phyloP scores from a whole-genome alignment of 1,140 invertebrate genomes.

The Gryon sp. region DNA sequence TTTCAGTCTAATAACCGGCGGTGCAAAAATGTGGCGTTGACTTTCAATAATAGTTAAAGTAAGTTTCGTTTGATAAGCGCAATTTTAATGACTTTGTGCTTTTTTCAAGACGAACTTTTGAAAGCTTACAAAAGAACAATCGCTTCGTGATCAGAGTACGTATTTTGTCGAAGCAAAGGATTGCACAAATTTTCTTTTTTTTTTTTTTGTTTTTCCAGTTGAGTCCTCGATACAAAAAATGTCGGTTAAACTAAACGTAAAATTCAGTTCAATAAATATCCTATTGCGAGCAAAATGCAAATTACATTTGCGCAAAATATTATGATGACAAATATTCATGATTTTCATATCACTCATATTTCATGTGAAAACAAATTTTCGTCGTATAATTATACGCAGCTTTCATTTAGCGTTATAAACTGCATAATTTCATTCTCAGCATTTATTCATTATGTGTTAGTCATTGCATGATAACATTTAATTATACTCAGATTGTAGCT shows the following conservation, averaged over 20 bases:
- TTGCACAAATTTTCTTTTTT: slow-evolving; percentile 9
- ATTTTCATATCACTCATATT: slow-evolving; percentile 33
- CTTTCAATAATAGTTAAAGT: slow-evolving; percentile 23
- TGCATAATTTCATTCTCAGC: slow-evolving; percentile 10
- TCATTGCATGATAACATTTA: slow-evolving; percentile 44
- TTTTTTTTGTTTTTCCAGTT: not conserved
- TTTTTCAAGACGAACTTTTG: slow-evolving; percentile 32
- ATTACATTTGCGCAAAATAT: too few relatives aligned
- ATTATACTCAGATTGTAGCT: slow-evolving; percentile 39
- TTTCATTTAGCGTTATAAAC: slow-evolving; percentile 9
- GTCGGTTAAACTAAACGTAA: slow-evolving; percentile 39
- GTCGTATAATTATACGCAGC: not conserved
- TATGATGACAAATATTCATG: too few relatives aligned
- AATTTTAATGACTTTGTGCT: slow-evolving; percentile 51
- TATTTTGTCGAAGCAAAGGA: slow-evolving; percentile 14
- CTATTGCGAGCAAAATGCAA: slow-evolving; percentile 3
- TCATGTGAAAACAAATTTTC: slow-evolving; percentile 2
- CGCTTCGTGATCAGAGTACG: slow-evolving; percentile 35
- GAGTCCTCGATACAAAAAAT: slow-evolving; percentile 17
- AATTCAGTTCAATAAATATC: slow-evolving; percentile 28
- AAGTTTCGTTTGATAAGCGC: slow-evolving; percentile 28
- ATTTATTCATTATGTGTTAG: slow-evolving; percentile 13
- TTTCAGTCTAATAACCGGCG: not conserved
- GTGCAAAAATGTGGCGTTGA: slow-evolving; percentile 24
- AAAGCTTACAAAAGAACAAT: slow-evolving; percentile 40